These are phyloP conservation scores for Porites lutea DNA, from an alignment of 64 coral and sea anemone species.

Conservation along the genomic window DNA sequence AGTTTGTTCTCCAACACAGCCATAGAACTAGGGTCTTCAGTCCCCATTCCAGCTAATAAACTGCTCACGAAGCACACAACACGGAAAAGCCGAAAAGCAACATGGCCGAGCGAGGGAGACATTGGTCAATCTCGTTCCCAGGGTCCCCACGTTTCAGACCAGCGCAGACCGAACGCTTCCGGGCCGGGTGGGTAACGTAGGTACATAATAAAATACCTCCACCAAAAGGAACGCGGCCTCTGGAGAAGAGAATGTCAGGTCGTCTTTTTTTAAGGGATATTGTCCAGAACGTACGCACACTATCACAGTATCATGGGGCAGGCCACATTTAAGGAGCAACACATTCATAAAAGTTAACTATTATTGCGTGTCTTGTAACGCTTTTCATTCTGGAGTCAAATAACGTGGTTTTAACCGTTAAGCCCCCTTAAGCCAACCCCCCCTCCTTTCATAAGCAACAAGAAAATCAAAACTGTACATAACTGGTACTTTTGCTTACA, in stretches of 20 bases:
- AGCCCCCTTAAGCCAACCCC: too few species aligned
- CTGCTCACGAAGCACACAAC: conserved; percentile 19
- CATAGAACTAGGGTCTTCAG: conserved; percentile 45
- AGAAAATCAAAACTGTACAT: too few species aligned
- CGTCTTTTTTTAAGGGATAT: not conserved
- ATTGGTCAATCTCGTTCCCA: conserved; percentile 23
- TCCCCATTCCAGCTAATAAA: conserved; percentile 25
- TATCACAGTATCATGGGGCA: not conserved
- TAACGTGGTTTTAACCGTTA: too few species aligned
- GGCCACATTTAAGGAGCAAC: not conserved
- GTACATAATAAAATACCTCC: too few species aligned
- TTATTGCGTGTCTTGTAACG: too few species aligned
- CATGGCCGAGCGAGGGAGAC: conserved; percentile 12
- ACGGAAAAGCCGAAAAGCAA: conserved; percentile 9
- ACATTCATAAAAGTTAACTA: too few species aligned
- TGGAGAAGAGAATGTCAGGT: not conserved
- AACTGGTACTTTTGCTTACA: too few species aligned
- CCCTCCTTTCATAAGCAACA: too few species aligned
- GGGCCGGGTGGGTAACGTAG: too few species aligned
- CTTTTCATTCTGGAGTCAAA: too few species aligned
- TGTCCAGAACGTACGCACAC: not conserved
- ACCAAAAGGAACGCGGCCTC: too few species aligned
- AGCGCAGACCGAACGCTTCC: not conserved
- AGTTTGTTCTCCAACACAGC: conserved; percentile 27
- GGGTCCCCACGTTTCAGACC: not conserved